phyloP scores from a whole-genome alignment of 1,140 invertebrate genomes.

The Carposina sasakii region DNA sequence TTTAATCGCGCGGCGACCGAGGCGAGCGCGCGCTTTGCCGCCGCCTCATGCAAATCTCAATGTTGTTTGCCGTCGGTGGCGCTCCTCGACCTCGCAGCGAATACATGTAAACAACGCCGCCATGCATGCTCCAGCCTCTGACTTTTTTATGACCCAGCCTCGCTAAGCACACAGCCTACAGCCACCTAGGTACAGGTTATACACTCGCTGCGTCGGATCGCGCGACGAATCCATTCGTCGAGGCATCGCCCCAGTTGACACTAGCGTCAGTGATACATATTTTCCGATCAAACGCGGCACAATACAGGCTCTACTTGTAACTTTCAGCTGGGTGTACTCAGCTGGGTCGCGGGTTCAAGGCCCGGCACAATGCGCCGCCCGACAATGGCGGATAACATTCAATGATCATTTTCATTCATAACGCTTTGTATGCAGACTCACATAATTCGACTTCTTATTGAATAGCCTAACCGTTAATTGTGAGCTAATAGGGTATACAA shows the following conservation, averaged over 20 bases:
- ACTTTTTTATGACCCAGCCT: constrained; percentile 23
- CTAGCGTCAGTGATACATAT: too few species aligned
- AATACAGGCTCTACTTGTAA: too few species aligned
- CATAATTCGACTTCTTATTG: not conserved
- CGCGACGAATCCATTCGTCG: too few species aligned
- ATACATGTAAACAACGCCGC: too few species aligned
- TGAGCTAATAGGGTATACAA: too few species aligned
- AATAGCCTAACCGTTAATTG: too few species aligned
- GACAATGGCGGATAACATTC: constrained; percentile 28
- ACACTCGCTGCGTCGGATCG: too few species aligned
- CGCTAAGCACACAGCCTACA: constrained; percentile 24
- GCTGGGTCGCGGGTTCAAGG: constrained; percentile 56
- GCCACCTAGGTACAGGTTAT: too few species aligned
- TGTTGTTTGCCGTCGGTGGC: constrained; percentile 65
- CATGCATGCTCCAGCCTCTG: too few species aligned
- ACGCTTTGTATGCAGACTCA: not conserved
- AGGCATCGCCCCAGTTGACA: too few species aligned
- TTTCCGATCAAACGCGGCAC: too few species aligned
- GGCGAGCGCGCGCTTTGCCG: constrained; percentile 52
- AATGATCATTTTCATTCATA: constrained; percentile 11
- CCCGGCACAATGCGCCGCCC: constrained; percentile 26
- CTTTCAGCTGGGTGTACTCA: constrained; percentile 55
- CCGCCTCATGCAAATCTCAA: constrained; percentile 67
- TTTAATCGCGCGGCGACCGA: constrained; percentile 65
- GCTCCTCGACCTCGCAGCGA: constrained; percentile 50